Evolutionary conservation across 2,113 vertebrate genomes (phyloP).

Genomic region (Cercocebus atys): DNA sequence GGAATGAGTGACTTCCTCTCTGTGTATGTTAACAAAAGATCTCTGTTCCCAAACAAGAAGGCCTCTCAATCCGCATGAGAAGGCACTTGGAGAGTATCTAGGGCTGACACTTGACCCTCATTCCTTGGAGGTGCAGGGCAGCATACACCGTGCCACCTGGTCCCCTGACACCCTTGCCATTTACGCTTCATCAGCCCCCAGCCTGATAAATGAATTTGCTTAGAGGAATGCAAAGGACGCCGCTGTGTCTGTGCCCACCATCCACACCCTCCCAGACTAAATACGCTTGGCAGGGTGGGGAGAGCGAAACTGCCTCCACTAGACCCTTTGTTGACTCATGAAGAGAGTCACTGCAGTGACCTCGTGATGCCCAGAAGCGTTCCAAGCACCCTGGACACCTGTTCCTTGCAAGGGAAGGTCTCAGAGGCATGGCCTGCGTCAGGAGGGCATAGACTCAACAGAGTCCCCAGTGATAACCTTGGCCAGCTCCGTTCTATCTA

Average conservation of each 20-base stretch:
- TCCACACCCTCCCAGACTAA: constrained; percentile 77
- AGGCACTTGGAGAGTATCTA: constrained; percentile 41
- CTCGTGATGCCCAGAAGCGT: background rate
- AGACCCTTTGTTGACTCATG: background rate
- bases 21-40: constrained; percentile 32
- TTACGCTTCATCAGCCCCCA: constrained; percentile 80
- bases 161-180: constrained; percentile 70
- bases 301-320: constrained; percentile 41
- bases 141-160: constrained; percentile 63
- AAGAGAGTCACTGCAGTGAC: background rate
- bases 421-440: constrained; percentile 8
- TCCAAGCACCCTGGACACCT: constrained; percentile 37
- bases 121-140: constrained; percentile 71
- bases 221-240: constrained; percentile 69
- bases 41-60: constrained; percentile 62
- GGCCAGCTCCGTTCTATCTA: background rate
- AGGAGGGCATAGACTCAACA: constrained; percentile 68
- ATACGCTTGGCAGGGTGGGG: constrained; percentile 28
- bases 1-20: background rate
- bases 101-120: constrained; percentile 58
- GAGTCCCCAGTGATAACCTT: constrained; percentile 50
- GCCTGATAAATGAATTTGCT: constrained; percentile 79
- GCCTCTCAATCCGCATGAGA: constrained; percentile 49
- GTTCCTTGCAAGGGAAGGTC: constrained; percentile 45
- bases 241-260: constrained; percentile 68